These are phyloP conservation scores for Pilophorus perplexus DNA, from an alignment of 2,888 invertebrate species.

Conservation along the genomic window DNA sequence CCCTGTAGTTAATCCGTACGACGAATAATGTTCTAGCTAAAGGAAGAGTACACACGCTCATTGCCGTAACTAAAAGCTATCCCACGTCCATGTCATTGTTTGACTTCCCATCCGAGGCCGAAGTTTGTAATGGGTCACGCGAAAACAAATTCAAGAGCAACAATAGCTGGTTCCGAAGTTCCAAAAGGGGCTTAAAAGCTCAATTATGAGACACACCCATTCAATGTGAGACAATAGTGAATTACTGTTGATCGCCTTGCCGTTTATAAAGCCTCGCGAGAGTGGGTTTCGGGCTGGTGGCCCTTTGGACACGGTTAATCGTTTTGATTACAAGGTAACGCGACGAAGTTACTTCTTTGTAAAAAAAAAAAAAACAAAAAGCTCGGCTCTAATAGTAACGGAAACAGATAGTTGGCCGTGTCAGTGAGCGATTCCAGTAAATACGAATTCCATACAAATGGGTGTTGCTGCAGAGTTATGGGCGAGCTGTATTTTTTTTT, in stretches of 20 bases:
- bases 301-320: no score
- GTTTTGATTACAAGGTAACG: slow-evolving; percentile 19
- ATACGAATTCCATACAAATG: no score
- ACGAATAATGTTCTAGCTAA: no score
- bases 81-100: slow-evolving; percentile 29
- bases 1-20: no score
- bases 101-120: slow-evolving; percentile 7
- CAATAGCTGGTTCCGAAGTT: slow-evolving; percentile 16
- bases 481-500: no score
- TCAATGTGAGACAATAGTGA: slow-evolving; percentile 30
- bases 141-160: slow-evolving; percentile 31
- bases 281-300: no score
- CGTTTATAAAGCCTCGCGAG: not conserved
- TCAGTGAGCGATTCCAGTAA: no score
- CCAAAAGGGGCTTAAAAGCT: slow-evolving; percentile 29
- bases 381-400: no score
- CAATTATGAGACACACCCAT: slow-evolving; percentile 16
- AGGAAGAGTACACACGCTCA: no score
- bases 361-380: no score
- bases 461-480: no score
- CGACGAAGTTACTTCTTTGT: slow-evolving; percentile 2
- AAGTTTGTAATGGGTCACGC: slow-evolving; percentile 29
- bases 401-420: no score
- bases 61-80: slow-evolving; percentile 29
- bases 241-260: slow-evolving; percentile 30